Evolutionary conservation across 2,797 vertebrate species (phyloP).

Genomic region (Malurus splendens): DNA sequence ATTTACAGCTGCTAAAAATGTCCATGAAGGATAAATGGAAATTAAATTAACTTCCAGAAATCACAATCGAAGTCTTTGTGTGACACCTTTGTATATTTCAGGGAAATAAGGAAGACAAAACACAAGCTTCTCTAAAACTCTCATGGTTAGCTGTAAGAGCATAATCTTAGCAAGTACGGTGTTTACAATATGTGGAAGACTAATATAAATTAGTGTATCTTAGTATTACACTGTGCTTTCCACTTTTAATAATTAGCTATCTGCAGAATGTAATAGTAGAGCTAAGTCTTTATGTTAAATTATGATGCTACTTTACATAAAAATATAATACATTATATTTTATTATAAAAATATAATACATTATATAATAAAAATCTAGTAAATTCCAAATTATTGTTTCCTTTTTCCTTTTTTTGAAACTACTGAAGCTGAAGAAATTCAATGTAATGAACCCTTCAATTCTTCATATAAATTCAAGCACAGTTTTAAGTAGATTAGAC

Average conservation of each 20-base stretch:
- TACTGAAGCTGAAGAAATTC: not conserved
- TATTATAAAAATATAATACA: not conserved
- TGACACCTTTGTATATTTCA: accelerated
- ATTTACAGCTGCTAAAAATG: not conserved
- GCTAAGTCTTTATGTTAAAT: not conserved
- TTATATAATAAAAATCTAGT: not conserved
- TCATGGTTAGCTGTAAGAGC: not conserved
- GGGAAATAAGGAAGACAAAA: not conserved
- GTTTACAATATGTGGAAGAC: not conserved
- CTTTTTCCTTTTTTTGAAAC: not conserved
- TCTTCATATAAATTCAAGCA: not conserved
- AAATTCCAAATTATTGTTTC: not conserved
- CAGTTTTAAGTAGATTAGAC: not conserved
- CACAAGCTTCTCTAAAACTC: not conserved
- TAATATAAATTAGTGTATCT: not conserved
- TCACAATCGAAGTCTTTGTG: not conserved
- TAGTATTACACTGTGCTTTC: not conserved
- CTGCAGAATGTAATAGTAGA: not conserved
- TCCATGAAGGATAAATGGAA: not conserved
- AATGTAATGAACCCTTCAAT: not conserved
- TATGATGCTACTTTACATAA: not conserved
- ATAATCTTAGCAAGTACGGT: not conserved
- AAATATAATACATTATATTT: not conserved
- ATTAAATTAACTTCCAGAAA: not conserved
- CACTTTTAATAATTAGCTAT: not conserved